Percentiles rank a stretch among this genome's conserved stretches.
phyloP scores from a whole-genome alignment of 2,888 invertebrate species.

The Tipula vernalis region DNA sequence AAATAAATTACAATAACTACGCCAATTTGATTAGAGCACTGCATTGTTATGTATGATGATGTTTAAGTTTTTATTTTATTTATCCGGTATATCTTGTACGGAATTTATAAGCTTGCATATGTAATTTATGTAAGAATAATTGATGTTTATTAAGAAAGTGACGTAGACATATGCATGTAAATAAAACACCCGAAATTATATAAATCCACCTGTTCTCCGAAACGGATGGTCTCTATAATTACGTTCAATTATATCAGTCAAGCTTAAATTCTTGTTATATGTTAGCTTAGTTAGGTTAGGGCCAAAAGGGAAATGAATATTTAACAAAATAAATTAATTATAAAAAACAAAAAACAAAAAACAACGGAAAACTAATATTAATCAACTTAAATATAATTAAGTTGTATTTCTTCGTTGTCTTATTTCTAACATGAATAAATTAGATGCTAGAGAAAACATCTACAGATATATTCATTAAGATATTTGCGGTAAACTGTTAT shows the following conservation, averaged over 20 bases:
- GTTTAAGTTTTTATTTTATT: background rate
- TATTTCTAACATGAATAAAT: background rate
- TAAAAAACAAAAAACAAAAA: background rate
- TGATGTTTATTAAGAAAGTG: background rate
- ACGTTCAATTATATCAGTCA: background rate
- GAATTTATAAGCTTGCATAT: background rate
- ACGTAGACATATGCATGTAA: background rate
- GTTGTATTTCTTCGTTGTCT: background rate
- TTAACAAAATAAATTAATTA: background rate
- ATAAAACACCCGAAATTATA: background rate
- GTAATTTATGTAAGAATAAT: background rate
- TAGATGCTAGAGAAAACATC: background rate
- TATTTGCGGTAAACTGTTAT: background rate
- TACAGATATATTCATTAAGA: background rate
- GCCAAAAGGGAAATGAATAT: background rate
- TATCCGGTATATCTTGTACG: background rate
- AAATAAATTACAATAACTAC: background rate
- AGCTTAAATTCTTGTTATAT: background rate
- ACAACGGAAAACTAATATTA: background rate
- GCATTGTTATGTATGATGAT: background rate
- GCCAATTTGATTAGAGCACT: background rate
- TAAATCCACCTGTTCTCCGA: background rate
- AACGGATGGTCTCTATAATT: background rate
- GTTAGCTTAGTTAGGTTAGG: background rate
- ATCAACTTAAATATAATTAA: background rate